These are phyloP conservation scores for Amblyteles armatorius DNA, from an alignment of 2,888 invertebrate species.

Conservation along the genomic window DNA sequence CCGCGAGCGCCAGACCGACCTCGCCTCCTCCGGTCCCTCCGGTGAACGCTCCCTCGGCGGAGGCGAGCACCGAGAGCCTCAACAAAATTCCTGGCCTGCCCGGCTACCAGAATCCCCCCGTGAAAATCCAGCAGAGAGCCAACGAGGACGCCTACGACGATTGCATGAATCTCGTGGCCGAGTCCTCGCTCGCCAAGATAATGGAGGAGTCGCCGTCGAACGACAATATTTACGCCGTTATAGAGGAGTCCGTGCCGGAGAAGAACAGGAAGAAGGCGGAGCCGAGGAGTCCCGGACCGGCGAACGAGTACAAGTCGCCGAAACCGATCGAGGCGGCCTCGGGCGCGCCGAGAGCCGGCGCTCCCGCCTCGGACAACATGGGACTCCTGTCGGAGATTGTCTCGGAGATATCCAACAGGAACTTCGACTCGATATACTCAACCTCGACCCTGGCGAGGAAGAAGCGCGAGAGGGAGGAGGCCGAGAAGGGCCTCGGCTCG, in stretches of 20 bases:
- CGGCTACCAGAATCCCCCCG: conserved; percentile 87
- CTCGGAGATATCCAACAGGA: conserved; percentile 93
- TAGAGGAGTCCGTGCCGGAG: conserved; percentile 90
- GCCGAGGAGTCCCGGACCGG: conserved; percentile 77
- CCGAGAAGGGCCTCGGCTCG: conserved; percentile 75
- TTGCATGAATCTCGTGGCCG: conserved; percentile 89
- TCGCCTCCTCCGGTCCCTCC: conserved; percentile 91
- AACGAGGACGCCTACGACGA: conserved; percentile 89
- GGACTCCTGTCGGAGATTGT: conserved; percentile 95
- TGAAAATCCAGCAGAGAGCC: conserved; percentile 71
- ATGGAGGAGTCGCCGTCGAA: conserved; percentile 86
- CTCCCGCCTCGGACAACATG: conserved; percentile 87
- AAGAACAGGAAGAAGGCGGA: conserved; percentile 76
- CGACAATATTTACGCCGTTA: conserved; percentile 95
- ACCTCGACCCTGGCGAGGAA: conserved; percentile 90
- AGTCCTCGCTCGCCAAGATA: conserved; percentile 88
- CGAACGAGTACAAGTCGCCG: conserved; percentile 84
- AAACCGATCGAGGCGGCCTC: conserved; percentile 85
- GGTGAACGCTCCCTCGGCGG: conserved; percentile 82
- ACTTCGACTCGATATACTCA: conserved; percentile 95
- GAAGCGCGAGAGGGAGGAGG: conserved; percentile 85
- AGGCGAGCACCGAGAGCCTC: conserved; percentile 73
- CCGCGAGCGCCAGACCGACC: conserved; percentile 89
- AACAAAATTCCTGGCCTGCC: conserved; percentile 85
- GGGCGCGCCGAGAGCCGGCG: conserved; percentile 77